A percentile compares a stretch with the other conserved stretches of the same genome.
phyloP scores from a whole-genome alignment of 2,888 invertebrate genomes.

The Drosophila kuntzei region DNA sequence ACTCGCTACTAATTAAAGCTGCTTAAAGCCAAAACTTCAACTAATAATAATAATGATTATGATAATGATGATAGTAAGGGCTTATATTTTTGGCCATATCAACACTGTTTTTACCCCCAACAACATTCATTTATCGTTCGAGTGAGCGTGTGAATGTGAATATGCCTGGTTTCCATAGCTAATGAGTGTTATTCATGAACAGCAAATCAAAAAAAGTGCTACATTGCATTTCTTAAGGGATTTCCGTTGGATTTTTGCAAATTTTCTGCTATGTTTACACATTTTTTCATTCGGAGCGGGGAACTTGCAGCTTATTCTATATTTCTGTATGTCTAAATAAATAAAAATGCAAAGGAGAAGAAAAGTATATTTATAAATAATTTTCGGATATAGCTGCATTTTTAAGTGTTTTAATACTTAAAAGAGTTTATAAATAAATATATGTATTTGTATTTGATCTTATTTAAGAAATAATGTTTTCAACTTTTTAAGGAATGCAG shows the following conservation, averaged over 20 bases:
- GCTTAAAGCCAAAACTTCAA: conserved; percentile 54
- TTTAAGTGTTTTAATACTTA: too few relatives aligned
- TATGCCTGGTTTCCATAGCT: conserved; percentile 25
- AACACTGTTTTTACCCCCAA: conserved; percentile 33
- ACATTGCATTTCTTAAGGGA: conserved; percentile 11
- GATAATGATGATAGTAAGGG: conserved; percentile 31
- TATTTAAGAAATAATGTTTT: too few relatives aligned
- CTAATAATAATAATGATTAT: conserved; percentile 25
- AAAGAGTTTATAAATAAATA: too few relatives aligned
- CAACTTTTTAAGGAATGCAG: too few relatives aligned
- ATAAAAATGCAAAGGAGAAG: too few relatives aligned
- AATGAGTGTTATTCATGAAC: conserved; percentile 66
- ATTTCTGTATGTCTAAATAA: too few relatives aligned
- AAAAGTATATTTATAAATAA: too few relatives aligned
- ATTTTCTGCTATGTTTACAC: not conserved
- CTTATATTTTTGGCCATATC: conserved; percentile 43
- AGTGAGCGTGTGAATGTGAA: conserved; percentile 14
- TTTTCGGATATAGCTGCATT: too few relatives aligned
- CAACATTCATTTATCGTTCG: conserved; percentile 16
- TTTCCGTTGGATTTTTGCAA: not conserved
- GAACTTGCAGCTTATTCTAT: too few relatives aligned
- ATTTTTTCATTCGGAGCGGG: too few relatives aligned
- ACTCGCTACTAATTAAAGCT: conserved; percentile 67
- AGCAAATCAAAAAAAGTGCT: conserved; percentile 52
- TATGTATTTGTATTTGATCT: too few relatives aligned